Evolutionary conservation across 2,113 vertebrate species (phyloP), one percentile per base, ranked within the genome.

Genomic region (Plectropomus leopardus): DNA sequence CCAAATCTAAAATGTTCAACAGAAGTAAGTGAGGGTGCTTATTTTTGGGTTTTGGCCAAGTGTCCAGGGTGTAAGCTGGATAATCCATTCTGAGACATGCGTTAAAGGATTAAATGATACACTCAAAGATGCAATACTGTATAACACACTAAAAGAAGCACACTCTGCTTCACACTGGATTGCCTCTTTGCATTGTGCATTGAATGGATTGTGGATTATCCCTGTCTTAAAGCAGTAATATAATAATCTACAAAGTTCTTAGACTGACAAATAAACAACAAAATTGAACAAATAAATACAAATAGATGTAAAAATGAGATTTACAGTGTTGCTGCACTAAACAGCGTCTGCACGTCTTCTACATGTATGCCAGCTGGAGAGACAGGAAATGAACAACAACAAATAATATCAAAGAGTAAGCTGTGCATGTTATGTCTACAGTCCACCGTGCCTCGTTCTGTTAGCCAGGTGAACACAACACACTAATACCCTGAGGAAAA

Each of bases 401-500:
- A 24, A 42, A 53, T 80, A 75, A 72, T 71, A 73, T 68, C 78
- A 80, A 61, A 86, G 74, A 64, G 16, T 67, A 67, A 28, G 76
- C 47, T 26, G 82, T 24, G 59, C n/a, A 15, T 75, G 80, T 88
- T 54, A 19, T 17, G 23, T 83, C 48, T 61, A 17, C 2, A 15
- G 47, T 64, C 58, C 32, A 89, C 65, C 50, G 54, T 84, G 91
- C 81, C 55, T 80, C 67, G 75, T 83, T 81, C 82, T 90, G 80
- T 72, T 86, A 76, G 71, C 26, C 69, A 79, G 69, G 69, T 76
- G 66, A 81, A 70, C n/a, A 44, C 55, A 80, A 21, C 86, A 76
- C 73, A 77, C 75, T 69, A 84, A 86, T 60, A 28, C 66, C 73
- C 48, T 4, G 40, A 76, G 72, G 69, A 87, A 80, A 76, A 82